Conservation (phyloP, 2,888 invertebrate genomes). For the Bombylius major region DNA sequence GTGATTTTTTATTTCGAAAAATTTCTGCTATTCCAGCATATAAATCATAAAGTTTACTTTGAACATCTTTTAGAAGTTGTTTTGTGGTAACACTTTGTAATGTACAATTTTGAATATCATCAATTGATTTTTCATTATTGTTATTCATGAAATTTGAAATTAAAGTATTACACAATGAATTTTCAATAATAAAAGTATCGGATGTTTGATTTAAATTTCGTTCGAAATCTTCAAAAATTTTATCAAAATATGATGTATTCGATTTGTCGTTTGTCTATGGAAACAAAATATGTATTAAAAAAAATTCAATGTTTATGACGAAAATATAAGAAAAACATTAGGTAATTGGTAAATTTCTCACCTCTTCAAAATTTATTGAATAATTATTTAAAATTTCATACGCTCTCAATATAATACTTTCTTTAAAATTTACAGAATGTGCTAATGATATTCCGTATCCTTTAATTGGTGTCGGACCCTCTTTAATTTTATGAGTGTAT, state of each 20-base stretch:
- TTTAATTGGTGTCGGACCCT: conserved; percentile 13
- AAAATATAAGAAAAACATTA: too few relatives aligned
- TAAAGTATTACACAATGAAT: background rate
- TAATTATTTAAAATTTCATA: conserved; percentile 10
- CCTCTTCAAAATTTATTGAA: background rate
- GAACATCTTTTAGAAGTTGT: conserved; percentile 1
- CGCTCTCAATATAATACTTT: conserved; percentile 11
- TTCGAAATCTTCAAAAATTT: background rate
- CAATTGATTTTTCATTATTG: background rate
- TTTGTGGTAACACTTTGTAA: background rate
- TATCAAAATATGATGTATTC: background rate
- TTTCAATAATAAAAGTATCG: background rate
- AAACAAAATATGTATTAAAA: too few relatives aligned
- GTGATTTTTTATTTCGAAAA: background rate
- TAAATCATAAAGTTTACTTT: conserved; percentile 6
- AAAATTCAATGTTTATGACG: too few relatives aligned
- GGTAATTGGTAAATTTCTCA: background rate
- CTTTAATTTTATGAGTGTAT: conserved; percentile 14
- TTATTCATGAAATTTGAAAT: conserved; percentile 4
- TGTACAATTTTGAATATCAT: background rate
- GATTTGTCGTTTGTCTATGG: too few relatives aligned
- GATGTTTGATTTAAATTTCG: background rate
- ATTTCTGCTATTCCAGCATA: conserved; percentile 4
- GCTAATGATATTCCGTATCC: conserved; percentile 16
- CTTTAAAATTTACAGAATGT: conserved; percentile 12